These are phyloP conservation scores for Pogonocherus hispidulus DNA, from an alignment of 2,888 invertebrate genomes.

Conservation along the genomic window DNA sequence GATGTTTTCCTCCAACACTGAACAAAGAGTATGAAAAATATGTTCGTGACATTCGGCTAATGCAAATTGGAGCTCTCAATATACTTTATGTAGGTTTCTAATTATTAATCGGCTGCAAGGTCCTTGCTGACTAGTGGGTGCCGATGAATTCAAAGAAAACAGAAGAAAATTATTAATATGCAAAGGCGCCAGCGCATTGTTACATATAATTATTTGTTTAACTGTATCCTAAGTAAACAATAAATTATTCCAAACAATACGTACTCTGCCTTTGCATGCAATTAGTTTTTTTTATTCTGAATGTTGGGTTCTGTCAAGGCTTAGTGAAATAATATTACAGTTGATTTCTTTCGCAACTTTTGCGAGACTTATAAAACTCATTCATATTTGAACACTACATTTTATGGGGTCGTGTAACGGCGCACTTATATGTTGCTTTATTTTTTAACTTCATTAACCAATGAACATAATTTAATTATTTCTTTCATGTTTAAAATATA, in stretches of 20 bases:
- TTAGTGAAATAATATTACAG: not conserved
- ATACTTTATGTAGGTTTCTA: not conserved
- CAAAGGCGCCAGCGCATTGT: not conserved
- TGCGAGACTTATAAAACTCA: not conserved
- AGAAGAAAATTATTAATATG: conserved; percentile 4
- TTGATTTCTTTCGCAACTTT: not conserved
- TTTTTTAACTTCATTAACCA: no score
- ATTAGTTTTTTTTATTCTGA: not conserved
- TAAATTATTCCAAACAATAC: not conserved
- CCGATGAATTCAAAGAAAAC: conserved; percentile 1
- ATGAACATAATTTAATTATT: no score
- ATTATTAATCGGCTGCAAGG: not conserved
- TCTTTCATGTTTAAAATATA: no score
- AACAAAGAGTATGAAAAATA: no score
- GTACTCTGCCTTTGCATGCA: not conserved
- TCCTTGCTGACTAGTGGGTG: not conserved
- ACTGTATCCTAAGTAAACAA: not conserved
- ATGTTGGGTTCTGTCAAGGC: not conserved
- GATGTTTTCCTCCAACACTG: no score
- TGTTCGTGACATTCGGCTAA: not conserved
- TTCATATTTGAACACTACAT: no score
- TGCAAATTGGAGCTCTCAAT: not conserved
- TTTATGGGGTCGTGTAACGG: no score
- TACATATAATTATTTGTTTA: conserved; percentile 2
- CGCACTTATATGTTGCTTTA: no score